These are phyloP conservation scores for Acanthoscelides obtectus DNA, from an alignment of 2,888 invertebrate species.

Conservation along the genomic window DNA sequence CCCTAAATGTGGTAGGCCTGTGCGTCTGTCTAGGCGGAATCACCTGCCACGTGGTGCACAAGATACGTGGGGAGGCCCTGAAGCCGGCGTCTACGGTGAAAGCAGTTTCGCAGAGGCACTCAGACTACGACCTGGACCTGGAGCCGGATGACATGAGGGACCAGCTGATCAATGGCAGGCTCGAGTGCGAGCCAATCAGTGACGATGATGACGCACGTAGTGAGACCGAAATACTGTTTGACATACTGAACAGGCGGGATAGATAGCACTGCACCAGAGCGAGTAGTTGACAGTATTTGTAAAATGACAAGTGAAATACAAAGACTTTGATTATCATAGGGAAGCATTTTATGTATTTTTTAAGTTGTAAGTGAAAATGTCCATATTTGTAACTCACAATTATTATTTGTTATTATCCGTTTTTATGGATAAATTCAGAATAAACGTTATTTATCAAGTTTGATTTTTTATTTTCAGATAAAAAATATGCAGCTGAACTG, in stretches of 20 bases:
- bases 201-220: conserved; percentile 44
- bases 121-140: conserved; percentile 29
- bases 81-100: conserved; percentile 3
- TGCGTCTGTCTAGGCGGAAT: conserved; percentile 86
- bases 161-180: conserved; percentile 35
- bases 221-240: conserved; percentile 50
- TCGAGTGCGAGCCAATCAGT: conserved; percentile 27
- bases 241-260: conserved; percentile 47
- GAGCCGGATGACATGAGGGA: conserved; percentile 38
- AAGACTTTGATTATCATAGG: no score
- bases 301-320: no score
- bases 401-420: neutral
- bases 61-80: conserved; percentile 43
- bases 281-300: no score
- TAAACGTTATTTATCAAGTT: neutral
- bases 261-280: conserved; percentile 34
- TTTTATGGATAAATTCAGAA: neutral
- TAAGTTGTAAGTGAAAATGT: neutral
- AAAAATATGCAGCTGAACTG: no score
- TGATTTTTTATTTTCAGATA: neutral
- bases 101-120: conserved; percentile 13
- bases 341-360: no score
- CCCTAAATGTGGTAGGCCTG: conserved; percentile 80
- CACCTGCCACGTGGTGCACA: conserved; percentile 74
- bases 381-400: neutral